Percentiles rank a stretch among this genome's conserved stretches.
phyloP scores from a whole-genome alignment of 2,888 invertebrate genomes.

The Euplagia quadripunctaria region DNA sequence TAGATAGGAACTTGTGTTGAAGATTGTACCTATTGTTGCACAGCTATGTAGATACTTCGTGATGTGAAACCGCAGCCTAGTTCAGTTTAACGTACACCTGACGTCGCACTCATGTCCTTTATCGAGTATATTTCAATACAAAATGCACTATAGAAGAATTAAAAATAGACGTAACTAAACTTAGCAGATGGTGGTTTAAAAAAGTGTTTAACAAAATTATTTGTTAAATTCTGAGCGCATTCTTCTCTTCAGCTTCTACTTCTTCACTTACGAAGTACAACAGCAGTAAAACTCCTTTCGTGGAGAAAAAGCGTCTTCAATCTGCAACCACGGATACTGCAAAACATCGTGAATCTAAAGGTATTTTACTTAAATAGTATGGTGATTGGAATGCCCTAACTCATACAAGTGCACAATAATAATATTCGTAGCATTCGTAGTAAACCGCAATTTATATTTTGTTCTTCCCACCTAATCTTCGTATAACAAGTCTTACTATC shows the following conservation, averaged over 20 bases:
- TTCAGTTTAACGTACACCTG: conserved; percentile 48
- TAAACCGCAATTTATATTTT: no score
- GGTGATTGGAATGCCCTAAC: not conserved
- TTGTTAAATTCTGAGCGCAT: not conserved
- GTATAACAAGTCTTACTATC: no score
- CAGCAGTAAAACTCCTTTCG: not conserved
- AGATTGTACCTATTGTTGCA: conserved; percentile 65
- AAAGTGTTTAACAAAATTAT: not conserved
- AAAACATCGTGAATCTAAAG: not conserved
- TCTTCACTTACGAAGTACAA: not conserved
- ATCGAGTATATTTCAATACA: conserved; percentile 7
- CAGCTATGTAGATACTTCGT: conserved; percentile 37
- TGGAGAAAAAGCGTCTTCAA: not conserved
- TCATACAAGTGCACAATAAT: no score
- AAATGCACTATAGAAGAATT: not conserved
- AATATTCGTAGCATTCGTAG: no score
- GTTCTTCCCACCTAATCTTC: no score
- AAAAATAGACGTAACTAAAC: not conserved
- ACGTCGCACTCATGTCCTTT: conserved; percentile 33
- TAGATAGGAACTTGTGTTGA: conserved; percentile 47
- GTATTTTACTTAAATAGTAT: not conserved
- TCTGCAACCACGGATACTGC: not conserved
- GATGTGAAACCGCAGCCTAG: conserved; percentile 35
- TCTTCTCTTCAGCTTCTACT: no score
- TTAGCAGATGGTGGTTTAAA: not conserved